These are phyloP conservation scores for Agrotis clavis DNA, from an alignment of 2,888 invertebrate genomes.

Conservation along the genomic window DNA sequence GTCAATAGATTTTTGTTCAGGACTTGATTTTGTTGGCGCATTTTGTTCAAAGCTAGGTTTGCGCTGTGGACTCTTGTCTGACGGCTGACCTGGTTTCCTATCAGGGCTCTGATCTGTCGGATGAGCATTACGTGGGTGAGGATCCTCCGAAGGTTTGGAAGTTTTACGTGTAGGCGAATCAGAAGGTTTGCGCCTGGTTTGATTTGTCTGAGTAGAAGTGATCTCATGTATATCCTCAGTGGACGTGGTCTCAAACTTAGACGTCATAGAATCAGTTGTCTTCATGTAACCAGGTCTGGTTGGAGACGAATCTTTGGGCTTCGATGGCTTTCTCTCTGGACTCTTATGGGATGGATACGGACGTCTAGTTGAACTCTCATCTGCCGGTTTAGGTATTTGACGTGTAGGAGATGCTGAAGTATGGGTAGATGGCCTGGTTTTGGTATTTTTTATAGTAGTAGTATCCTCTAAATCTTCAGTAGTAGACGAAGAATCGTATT, in stretches of 20 bases:
- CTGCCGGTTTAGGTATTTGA: background rate
- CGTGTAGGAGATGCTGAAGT: slow-evolving; percentile 37
- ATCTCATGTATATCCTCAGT: slow-evolving; percentile 42
- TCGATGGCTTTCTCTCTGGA: slow-evolving; percentile 29
- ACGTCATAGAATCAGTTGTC: slow-evolving; percentile 50
- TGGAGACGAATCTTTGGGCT: slow-evolving; percentile 40
- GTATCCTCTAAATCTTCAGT: slow-evolving; percentile 47
- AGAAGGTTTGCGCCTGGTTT: slow-evolving; percentile 27
- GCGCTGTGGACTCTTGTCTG: slow-evolving; percentile 49
- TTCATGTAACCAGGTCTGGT: slow-evolving; percentile 40
- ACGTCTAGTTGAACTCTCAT: background rate
- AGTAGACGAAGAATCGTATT: slow-evolving; percentile 53
- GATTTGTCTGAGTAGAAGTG: slow-evolving; percentile 13
- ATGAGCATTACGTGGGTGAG: slow-evolving; percentile 6
- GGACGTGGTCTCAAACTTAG: slow-evolving; percentile 47
- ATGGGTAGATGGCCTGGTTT: slow-evolving; percentile 6
- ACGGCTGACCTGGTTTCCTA: slow-evolving; percentile 30
- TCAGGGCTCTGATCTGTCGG: slow-evolving; percentile 20
- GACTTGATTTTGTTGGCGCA: slow-evolving; percentile 31
- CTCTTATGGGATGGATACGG: slow-evolving; percentile 24
- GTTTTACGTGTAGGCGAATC: slow-evolving; percentile 42
- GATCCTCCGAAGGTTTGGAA: slow-evolving; percentile 31
- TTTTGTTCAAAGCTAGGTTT: slow-evolving; percentile 35
- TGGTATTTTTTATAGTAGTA: slow-evolving; percentile 11
- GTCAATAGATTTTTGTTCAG: slow-evolving; percentile 50